These are phyloP conservation scores for Crambe crambe DNA, from an alignment of 37 sponge, comb jelly and placozoan genomes.

Conservation along the genomic window DNA sequence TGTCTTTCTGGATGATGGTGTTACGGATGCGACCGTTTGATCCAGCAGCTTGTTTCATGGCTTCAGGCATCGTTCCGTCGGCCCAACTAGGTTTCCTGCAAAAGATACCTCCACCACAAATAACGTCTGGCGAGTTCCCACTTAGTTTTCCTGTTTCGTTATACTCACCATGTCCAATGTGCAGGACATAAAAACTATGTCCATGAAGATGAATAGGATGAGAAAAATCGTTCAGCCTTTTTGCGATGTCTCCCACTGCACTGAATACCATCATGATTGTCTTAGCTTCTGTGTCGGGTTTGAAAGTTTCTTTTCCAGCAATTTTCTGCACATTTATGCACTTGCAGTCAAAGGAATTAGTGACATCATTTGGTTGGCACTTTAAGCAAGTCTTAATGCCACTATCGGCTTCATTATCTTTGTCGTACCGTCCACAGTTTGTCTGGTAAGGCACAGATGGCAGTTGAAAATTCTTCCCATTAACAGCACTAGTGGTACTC, in stretches of 20 bases:
- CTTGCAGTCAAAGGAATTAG: not conserved
- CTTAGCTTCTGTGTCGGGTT: not conserved
- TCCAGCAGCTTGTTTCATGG: not conserved
- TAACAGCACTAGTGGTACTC: constrained; percentile 22
- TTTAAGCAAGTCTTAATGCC: not conserved
- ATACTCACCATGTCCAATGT: constrained; percentile 72
- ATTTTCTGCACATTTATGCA: constrained; percentile 5
- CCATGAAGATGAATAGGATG: constrained; percentile 83
- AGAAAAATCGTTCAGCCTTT: not conserved
- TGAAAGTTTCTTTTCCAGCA: not conserved
- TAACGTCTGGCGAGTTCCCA: constrained; percentile 21
- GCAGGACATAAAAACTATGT: constrained; percentile 66
- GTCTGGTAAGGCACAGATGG: constrained; percentile 39
- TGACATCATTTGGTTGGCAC: not conserved
- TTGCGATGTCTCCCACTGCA: not conserved
- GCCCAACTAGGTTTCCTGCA: constrained; percentile 23
- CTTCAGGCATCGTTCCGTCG: not conserved
- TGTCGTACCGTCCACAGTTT: not conserved
- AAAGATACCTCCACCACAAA: constrained; percentile 8
- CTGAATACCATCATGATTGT: constrained; percentile 13
- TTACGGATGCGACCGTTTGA: not conserved
- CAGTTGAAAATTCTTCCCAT: constrained; percentile 34
- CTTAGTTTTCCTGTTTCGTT: not conserved
- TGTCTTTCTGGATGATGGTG: constrained; percentile 63
- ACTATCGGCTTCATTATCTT: not conserved